Percentiles rank a stretch among this genome's conserved stretches.
These are phyloP conservation scores for Artemisiospiza belli DNA, from an alignment of 2,113 vertebrate genomes.

Conservation along the genomic window DNA sequence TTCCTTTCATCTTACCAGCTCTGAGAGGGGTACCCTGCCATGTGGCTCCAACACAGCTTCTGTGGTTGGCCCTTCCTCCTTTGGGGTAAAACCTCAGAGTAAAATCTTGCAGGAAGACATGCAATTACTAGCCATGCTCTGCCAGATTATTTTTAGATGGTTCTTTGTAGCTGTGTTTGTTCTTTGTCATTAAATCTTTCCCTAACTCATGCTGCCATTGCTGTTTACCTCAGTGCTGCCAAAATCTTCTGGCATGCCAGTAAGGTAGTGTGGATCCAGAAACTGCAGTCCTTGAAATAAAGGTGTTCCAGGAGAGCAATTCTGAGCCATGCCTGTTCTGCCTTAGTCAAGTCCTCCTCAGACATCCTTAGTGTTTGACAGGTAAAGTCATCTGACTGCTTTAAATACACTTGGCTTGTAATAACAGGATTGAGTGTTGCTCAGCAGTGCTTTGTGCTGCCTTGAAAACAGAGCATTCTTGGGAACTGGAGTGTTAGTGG, in stretches of 20 bases:
- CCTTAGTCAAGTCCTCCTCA: background rate
- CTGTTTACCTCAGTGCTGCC: slow-evolving; percentile 23
- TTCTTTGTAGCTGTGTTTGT: background rate
- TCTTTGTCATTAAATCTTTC: background rate
- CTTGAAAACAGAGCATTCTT: background rate
- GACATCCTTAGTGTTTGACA: background rate
- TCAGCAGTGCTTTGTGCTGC: background rate
- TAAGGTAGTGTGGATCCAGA: background rate
- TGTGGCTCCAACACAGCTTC: background rate
- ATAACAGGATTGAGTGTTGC: background rate
- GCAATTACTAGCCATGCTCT: background rate
- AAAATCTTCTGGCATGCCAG: background rate
- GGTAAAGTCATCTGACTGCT: background rate
- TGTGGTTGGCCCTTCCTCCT: background rate
- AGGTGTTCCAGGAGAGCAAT: background rate
- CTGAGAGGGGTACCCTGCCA: background rate
- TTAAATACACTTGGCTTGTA: background rate
- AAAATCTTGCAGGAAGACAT: background rate
- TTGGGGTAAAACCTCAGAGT: background rate
- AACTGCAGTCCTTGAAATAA: background rate
- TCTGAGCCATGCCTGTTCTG: background rate
- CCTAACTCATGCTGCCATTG: background rate
- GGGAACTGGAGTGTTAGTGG: background rate
- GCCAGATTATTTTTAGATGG: background rate
- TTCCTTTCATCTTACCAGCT: background rate